Evolutionary conservation across 2,797 vertebrate genomes (phyloP).

Genomic region (Chanos chanos): DNA sequence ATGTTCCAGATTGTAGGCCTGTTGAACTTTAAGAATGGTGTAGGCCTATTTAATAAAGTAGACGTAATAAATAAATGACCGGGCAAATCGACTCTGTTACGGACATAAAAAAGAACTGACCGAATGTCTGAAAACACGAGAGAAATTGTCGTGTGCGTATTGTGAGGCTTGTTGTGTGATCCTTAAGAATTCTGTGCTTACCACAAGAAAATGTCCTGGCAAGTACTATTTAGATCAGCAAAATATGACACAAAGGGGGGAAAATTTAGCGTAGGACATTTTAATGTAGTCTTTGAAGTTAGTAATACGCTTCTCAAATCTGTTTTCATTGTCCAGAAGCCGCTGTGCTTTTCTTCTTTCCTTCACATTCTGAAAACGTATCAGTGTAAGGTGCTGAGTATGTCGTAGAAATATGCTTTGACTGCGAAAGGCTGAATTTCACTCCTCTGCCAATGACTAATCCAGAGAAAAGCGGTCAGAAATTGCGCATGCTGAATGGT

Average conservation of each 20-base stretch:
- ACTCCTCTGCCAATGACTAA: background rate
- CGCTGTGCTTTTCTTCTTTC: background rate
- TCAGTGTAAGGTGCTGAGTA: slow-evolving; percentile 18
- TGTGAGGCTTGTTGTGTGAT: no score
- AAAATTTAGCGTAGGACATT: background rate
- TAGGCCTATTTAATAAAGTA: no score
- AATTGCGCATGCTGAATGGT: slow-evolving; percentile 12
- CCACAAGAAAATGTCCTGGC: no score
- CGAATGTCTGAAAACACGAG: no score
- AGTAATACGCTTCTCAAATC: background rate
- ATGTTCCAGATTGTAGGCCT: no score
- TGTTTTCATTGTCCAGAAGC: background rate
- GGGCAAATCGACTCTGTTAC: no score
- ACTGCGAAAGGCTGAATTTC: slow-evolving; percentile 4
- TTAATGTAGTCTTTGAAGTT: slow-evolving; percentile 9
- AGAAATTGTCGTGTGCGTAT: no score
- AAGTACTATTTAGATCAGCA: no score
- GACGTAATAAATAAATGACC: no score
- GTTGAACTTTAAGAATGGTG: no score
- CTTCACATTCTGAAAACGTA: background rate
- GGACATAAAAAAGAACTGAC: no score
- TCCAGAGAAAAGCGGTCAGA: slow-evolving; percentile 2
- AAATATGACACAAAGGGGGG: background rate
- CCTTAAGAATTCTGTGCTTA: no score
- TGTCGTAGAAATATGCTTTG: slow-evolving; percentile 15